phyloP scores from a whole-genome alignment of 1,140 invertebrate species.

The Drosophila trapezifrons region DNA sequence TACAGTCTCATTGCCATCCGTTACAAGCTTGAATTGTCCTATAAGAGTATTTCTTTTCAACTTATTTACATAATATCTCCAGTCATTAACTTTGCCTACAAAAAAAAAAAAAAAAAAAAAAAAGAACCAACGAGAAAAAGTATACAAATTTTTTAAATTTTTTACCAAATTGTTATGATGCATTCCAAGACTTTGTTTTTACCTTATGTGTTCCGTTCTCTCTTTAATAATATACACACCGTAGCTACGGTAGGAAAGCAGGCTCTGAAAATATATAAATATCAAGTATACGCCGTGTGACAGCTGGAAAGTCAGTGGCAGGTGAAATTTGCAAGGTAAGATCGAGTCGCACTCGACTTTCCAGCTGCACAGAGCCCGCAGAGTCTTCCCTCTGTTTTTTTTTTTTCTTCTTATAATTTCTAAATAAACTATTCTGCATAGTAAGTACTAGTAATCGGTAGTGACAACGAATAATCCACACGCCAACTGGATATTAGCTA shows the following conservation, averaged over 20 bases:
- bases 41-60: conserved; percentile 63
- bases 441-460: conserved; percentile 51
- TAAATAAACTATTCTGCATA: conserved; percentile 34
- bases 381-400: conserved; percentile 11
- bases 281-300: conserved; percentile 47
- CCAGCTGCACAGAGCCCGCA: conserved; percentile 31
- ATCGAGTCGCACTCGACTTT: conserved; percentile 37
- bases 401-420: conserved; percentile 2
- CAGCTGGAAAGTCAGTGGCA: conserved; percentile 50
- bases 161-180: conserved; percentile 69
- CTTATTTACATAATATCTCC: conserved; percentile 78
- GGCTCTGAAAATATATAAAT: conserved; percentile 22
- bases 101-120: too few species aligned
- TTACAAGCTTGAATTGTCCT: conserved; percentile 65
- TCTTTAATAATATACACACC: conserved; percentile 46
- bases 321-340: conserved; percentile 43
- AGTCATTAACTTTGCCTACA: conserved; percentile 83
- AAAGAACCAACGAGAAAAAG: conserved; percentile 21
- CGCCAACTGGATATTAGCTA: conserved; percentile 46
- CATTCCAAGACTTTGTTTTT: conserved; percentile 54
- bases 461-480: conserved; percentile 38
- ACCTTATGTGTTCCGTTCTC: conserved; percentile 30
- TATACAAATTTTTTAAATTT: conserved; percentile 61
- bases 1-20: conserved; percentile 56
- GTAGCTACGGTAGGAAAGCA: conserved; percentile 27